Evolutionary conservation across 1,140 invertebrate genomes (phyloP).

Genomic region (Heliconius nattereri): DNA sequence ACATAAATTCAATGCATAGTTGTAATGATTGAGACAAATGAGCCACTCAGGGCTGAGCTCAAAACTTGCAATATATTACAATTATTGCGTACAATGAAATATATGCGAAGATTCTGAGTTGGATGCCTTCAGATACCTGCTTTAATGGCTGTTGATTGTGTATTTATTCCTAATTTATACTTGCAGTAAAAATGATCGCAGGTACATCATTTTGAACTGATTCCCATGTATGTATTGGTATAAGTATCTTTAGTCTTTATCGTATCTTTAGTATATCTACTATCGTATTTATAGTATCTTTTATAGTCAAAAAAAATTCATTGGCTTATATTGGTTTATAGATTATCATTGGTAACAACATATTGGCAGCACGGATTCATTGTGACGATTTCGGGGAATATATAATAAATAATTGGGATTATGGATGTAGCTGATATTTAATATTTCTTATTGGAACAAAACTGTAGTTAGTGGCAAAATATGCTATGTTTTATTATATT

Average conservation of each 20-base stretch:
- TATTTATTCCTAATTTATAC: neutral
- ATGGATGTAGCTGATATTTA: neutral
- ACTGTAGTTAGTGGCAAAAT: no score
- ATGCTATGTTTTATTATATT: no score
- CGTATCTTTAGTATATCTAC: no score
- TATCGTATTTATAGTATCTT: no score
- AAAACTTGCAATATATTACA: slow-evolving; percentile 47
- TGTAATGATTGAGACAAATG: slow-evolving; percentile 49
- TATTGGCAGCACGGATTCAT: neutral
- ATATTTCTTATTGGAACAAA: no score
- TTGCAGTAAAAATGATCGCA: neutral
- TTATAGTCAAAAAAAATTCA: no score
- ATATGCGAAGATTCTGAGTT: slow-evolving; percentile 42
- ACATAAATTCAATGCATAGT: slow-evolving; percentile 25
- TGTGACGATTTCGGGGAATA: neutral
- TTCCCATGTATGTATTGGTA: neutral
- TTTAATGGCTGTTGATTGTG: slow-evolving; percentile 14
- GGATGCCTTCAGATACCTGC: slow-evolving; percentile 6
- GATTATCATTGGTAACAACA: neutral
- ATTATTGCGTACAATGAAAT: slow-evolving; percentile 48
- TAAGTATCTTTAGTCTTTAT: no score
- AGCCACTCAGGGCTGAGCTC: slow-evolving; percentile 34
- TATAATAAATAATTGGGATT: neutral
- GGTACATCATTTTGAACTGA: neutral
- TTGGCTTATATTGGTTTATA: neutral